phyloP scores from a whole-genome alignment of 2,888 invertebrate species.

The Megastigmus dorsalis region DNA sequence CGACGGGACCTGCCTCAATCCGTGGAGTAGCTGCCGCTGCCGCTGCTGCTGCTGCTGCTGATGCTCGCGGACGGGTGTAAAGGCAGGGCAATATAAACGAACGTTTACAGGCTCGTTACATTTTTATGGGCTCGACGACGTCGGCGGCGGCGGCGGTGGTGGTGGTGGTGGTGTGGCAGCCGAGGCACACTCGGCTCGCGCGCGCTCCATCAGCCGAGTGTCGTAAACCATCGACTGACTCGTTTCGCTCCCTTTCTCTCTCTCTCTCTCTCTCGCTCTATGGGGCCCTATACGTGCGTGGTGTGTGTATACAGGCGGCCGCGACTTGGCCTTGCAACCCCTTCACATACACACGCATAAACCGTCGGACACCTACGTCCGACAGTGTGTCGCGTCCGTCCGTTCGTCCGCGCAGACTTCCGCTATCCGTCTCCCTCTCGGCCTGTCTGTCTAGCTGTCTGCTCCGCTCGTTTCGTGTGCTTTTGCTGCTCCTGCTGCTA shows the following conservation, averaged over 20 bases:
- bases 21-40: too few relatives aligned
- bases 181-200: too few relatives aligned
- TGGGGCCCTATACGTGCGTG: constrained; percentile 36
- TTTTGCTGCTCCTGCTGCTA: too few relatives aligned
- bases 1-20: constrained; percentile 72
- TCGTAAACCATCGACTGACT: constrained; percentile 73
- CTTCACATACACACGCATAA: constrained; percentile 55
- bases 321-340: constrained; percentile 58
- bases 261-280: constrained; percentile 51
- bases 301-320: neutral
- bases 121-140: constrained; percentile 68
- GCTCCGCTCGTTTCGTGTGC: constrained; percentile 3
- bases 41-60: too few relatives aligned
- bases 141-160: neutral
- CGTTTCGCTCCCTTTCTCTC: constrained; percentile 50
- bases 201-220: constrained; percentile 71
- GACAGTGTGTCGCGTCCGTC: constrained; percentile 59
- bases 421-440: constrained; percentile 59
- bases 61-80: constrained; percentile 64
- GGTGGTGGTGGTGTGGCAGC: neutral
- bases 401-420: constrained; percentile 62
- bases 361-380: too few relatives aligned
- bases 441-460: constrained; percentile 20
- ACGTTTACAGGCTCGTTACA: constrained; percentile 75
- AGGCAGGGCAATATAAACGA: constrained; percentile 73